A percentile compares a stretch with the other conserved stretches of the same genome.
Evolutionary conservation across 2,113 vertebrate species (phyloP).

Genomic region (Electrona antarctica): DNA sequence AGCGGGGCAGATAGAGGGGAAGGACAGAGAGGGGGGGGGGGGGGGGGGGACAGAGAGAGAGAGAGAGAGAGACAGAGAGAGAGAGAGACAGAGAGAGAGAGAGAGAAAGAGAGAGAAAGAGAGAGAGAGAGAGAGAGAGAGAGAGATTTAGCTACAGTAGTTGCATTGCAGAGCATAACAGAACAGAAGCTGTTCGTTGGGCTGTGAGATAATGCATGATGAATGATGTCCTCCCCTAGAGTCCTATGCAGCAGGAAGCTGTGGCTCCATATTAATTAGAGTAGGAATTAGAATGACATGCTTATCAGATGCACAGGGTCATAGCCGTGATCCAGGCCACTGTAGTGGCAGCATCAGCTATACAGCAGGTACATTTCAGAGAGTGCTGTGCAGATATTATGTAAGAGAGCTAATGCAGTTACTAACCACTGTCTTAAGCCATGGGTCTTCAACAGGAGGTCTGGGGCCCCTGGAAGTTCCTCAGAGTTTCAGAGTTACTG

Average conservation of each 20-base stretch:
- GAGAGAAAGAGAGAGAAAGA: slow-evolving; percentile 5
- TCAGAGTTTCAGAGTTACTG: no score
- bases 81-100: background rate
- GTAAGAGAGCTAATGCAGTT: no score
- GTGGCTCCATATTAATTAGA: slow-evolving; percentile 78
- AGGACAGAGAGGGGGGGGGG: slow-evolving; percentile 12
- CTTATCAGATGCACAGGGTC: slow-evolving; percentile 70
- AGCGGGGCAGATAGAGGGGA: slow-evolving; percentile 36
- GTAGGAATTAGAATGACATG: slow-evolving; percentile 74
- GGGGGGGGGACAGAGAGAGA: background rate
- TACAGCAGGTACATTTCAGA: slow-evolving; percentile 19
- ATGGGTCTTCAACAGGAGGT: no score
- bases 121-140: slow-evolving; percentile 18
- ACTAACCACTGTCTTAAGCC: no score
- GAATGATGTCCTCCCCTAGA: slow-evolving; percentile 68
- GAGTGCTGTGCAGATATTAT: no score
- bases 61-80: background rate
- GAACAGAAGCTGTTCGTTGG: slow-evolving; percentile 53
- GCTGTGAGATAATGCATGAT: slow-evolving; percentile 66
- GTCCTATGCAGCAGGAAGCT: slow-evolving; percentile 63
- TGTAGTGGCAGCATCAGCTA: slow-evolving; percentile 27
- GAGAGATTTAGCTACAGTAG: slow-evolving; percentile 26
- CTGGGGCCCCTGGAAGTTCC: no score
- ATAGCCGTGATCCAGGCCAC: slow-evolving; percentile 53
- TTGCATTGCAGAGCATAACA: slow-evolving; percentile 44